Base-by-base conservation (phyloP, 37 sponge, comb jelly and placozoan genomes). In the Axinella damicornis region DNA sequence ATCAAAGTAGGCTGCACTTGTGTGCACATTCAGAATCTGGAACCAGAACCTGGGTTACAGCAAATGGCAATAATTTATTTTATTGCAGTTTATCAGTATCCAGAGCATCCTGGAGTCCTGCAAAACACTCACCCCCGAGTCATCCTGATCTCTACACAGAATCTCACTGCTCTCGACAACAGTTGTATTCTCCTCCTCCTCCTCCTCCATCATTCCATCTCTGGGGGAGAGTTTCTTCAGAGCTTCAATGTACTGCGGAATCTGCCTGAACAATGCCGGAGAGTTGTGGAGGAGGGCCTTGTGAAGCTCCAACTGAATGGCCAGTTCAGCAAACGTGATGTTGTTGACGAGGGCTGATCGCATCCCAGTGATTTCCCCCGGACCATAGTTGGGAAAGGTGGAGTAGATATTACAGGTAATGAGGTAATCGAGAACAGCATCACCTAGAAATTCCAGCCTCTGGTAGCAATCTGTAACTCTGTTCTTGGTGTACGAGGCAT, bases 391-490 rank as follows among this genome's bases (percentile, higher is more conserved):
- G 20, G 89, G 87, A 38, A 90, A 83, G 55, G 70, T 70, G 2
- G 61, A 60, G 86, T 95, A 99, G 67, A 93, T 90, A 65, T 92
- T 82, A 28, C 72, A 75, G 5, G 91, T 92, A 57, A 95, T 82
- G 40, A 99, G 85, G 40, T 93, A 97, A 73, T 99, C 98, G 22
- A 99, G 79, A 15, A 99, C 81, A 17, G 99, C 99, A 78, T 99
- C 99, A 11, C 99, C 99, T 0, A 99, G 89, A 53, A 99, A 99
- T 85, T 99, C 99, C 68, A 99, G 83, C 41, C 93, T 81, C 83
- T 99, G 97, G 71, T 97, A 99, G 87, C 93, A 93, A 61, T 85
- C 88, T 27, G 97, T 95, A 24, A 92, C 69, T n/a, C 89, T 76
- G 70, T 97, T 99, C 58, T 79, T 84, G 17, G 71, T 71, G 81